These are phyloP conservation scores for Eledona agricola DNA, from an alignment of 2,888 invertebrate species.

Conservation along the genomic window DNA sequence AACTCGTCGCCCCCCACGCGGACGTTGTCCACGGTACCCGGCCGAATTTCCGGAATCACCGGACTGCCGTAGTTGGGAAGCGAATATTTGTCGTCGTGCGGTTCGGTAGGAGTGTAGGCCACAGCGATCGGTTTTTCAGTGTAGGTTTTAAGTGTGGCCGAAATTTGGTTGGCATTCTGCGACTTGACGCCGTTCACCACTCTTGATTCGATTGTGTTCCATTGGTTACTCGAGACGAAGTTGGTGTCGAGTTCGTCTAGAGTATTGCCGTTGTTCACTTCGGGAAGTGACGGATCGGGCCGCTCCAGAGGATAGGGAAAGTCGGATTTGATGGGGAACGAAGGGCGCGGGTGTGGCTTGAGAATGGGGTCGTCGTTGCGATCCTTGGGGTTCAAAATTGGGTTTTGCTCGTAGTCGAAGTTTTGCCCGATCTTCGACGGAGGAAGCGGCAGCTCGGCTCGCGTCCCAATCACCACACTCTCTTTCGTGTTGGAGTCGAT, in stretches of 20 bases:
- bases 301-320: conserved; percentile 73
- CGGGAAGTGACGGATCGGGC: conserved; percentile 65
- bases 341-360: conserved; percentile 59
- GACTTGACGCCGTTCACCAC: conserved; percentile 57
- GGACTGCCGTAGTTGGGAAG: conserved; percentile 64
- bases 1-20: conserved; percentile 51
- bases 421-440: conserved; percentile 56
- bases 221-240: conserved; percentile 55
- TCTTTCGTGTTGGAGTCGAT: conserved; percentile 62
- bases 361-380: conserved; percentile 60
- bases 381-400: conserved; percentile 60
- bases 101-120: conserved; percentile 69
- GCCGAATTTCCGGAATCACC: conserved; percentile 64
- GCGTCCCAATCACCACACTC: conserved; percentile 67
- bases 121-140: conserved; percentile 71
- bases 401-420: conserved; percentile 61
- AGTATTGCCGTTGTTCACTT: conserved; percentile 55
- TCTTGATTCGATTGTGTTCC: conserved; percentile 62
- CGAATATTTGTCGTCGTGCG: conserved; percentile 59
- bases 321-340: conserved; percentile 64
- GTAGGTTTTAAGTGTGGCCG: conserved; percentile 60
- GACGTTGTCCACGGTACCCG: conserved; percentile 48
- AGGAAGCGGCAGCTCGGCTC: conserved; percentile 63
- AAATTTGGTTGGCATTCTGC: conserved; percentile 52
- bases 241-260: conserved; percentile 59